Evolutionary conservation across 2,888 invertebrate genomes (phyloP).

Genomic region (Diplazon laetatorius): DNA sequence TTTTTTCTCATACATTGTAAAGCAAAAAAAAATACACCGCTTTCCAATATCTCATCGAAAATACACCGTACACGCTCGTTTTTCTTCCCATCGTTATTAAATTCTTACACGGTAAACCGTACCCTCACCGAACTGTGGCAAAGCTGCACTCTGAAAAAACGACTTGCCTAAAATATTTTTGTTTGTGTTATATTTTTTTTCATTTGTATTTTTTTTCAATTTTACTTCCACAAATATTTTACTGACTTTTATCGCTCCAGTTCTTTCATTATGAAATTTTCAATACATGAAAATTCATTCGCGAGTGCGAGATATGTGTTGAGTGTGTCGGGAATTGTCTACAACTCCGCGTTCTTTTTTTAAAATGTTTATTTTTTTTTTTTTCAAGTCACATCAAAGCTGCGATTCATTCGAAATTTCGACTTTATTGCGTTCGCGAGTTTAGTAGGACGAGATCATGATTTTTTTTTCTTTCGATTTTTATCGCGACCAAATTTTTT

Average conservation of each 20-base stretch:
- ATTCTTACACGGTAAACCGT: not conserved
- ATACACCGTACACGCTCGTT: slow-evolving; percentile 37
- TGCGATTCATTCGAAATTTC: not conserved
- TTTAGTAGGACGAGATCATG: not conserved
- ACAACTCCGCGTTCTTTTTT: not conserved
- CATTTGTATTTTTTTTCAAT: not conserved
- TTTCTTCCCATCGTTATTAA: slow-evolving; percentile 22
- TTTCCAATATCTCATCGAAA: slow-evolving; percentile 36
- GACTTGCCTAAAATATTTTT: slow-evolving; percentile 6
- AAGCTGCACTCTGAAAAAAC: slow-evolving; percentile 8
- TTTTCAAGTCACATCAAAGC: not conserved
- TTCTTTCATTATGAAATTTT: slow-evolving; percentile 26
- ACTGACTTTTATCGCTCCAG: slow-evolving; percentile 13
- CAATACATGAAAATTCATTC: slow-evolving; percentile 1
- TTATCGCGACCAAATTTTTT: slow-evolving; percentile 21
- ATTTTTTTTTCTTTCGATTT: slow-evolving; percentile 2
- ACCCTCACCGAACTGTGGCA: not conserved
- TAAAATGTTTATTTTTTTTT: slow-evolving; percentile 5
- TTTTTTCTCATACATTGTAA: slow-evolving; percentile 17
- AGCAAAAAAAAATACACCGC: slow-evolving; percentile 35
- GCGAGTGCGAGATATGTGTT: slow-evolving; percentile 42
- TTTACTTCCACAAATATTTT: slow-evolving; percentile 5
- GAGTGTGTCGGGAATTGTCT: slow-evolving; percentile 17
- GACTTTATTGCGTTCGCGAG: slow-evolving; percentile 29
- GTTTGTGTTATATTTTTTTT: not conserved